Conservation (phyloP, 2,797 vertebrate species). For the Tympanoctomys barrerae region DNA sequence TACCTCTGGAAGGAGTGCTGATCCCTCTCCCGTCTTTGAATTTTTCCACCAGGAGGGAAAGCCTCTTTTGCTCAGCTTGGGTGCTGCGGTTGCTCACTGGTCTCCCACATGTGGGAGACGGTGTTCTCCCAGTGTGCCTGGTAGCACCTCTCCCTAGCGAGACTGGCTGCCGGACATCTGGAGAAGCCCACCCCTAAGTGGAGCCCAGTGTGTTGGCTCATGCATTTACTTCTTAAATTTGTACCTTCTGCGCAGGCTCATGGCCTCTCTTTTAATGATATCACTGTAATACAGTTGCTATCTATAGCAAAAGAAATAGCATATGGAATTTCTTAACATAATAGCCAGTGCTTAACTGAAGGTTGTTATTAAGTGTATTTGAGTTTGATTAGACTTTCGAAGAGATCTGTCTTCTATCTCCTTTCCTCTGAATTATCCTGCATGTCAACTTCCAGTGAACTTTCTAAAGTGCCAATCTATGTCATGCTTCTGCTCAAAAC, state of each 20-base stretch:
- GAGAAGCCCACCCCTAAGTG: background rate
- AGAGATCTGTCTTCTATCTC: background rate
- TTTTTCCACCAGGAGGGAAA: background rate
- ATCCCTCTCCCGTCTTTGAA: background rate
- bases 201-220: background rate
- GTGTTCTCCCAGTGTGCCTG: background rate
- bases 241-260: background rate
- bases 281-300: background rate
- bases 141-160: background rate
- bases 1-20: background rate
- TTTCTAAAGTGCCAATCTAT: conserved; percentile 41
- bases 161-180: background rate
- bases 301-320: background rate
- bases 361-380: conserved; percentile 42
- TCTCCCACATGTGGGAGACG: background rate
- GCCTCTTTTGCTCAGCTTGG: background rate
- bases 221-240: background rate
- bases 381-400: conserved; percentile 56
- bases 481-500: background rate
- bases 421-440: background rate
- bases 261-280: background rate
- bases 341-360: background rate
- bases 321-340: conserved; percentile 9
- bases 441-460: background rate
- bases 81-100: background rate